Evolutionary conservation across 1,140 invertebrate genomes (phyloP).

Genomic region (Dendrolimus punctatus): DNA sequence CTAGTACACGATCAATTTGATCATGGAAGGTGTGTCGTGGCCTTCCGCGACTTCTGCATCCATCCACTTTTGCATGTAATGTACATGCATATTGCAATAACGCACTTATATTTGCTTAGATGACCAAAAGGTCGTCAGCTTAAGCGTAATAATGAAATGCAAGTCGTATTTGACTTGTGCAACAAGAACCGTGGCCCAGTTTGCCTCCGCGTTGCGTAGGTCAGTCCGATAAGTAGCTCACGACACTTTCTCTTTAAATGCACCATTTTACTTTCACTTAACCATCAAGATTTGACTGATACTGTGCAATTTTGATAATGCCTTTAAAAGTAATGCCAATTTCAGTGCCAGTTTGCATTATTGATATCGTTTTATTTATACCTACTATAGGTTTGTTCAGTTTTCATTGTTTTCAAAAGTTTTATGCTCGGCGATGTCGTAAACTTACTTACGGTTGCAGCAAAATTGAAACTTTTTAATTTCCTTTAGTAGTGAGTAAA

Average conservation of each 20-base stretch:
- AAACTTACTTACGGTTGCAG: too few species aligned
- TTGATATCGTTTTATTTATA: too few species aligned
- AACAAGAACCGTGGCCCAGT: conserved; percentile 36
- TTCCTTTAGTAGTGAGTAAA: too few species aligned
- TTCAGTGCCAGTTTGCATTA: neutral
- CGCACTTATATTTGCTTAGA: neutral
- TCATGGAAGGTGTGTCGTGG: too few species aligned
- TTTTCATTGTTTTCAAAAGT: too few species aligned
- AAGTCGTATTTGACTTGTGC: conserved; percentile 30
- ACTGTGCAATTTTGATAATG: conserved; percentile 2
- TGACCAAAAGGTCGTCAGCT: neutral
- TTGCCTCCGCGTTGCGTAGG: conserved; percentile 52
- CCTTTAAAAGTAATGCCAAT: neutral
- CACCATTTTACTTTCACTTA: conserved; percentile 52
- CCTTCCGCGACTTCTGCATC: too few species aligned
- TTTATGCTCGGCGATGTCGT: too few species aligned
- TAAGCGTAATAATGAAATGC: conserved; percentile 14
- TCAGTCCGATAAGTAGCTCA: conserved; percentile 39
- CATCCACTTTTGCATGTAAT: too few species aligned
- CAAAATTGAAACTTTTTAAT: too few species aligned
- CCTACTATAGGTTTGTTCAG: too few species aligned
- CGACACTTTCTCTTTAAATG: conserved; percentile 45
- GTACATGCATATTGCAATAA: too few species aligned
- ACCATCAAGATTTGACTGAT: conserved; percentile 21
- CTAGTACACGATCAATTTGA: too few species aligned